Conservation (phyloP, 2,113 vertebrate species). For the Sylvilagus bachmani region DNA sequence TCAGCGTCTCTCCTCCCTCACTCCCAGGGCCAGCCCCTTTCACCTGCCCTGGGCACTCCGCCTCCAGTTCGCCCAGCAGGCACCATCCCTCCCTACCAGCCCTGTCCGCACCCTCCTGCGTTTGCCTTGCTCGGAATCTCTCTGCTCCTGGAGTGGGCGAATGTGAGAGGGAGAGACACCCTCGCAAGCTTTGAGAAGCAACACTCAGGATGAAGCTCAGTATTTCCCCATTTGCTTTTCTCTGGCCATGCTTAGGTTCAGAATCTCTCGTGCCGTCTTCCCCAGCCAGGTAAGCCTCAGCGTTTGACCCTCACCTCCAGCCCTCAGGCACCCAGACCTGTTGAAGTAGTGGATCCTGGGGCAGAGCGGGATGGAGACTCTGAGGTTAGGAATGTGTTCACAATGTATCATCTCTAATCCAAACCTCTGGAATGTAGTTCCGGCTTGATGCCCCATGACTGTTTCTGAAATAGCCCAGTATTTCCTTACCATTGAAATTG, state of each 20-base stretch:
- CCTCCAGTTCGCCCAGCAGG: background rate
- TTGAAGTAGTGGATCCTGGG: too few relatives aligned
- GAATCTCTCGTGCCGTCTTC: background rate
- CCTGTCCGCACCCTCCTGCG: background rate
- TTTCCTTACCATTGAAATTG: slow-evolving; percentile 8
- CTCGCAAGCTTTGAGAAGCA: background rate
- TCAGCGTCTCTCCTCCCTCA: background rate
- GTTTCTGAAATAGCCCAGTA: background rate
- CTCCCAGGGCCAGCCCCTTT: background rate
- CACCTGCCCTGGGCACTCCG: background rate
- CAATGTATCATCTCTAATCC: background rate
- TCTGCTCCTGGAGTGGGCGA: background rate
- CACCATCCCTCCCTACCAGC: background rate
- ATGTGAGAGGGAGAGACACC: background rate
- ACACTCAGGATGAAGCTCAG: background rate
- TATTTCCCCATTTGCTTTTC: background rate
- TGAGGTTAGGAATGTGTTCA: background rate
- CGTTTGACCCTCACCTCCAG: background rate
- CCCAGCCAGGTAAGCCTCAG: background rate
- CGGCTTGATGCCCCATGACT: background rate
- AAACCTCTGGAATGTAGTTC: background rate
- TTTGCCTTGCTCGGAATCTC: background rate
- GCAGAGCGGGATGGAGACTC: background rate
- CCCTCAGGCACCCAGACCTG: background rate
- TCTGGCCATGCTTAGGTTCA: background rate